Evolutionary conservation across 2,888 invertebrate species (phyloP).

Genomic region (Agriopis marginaria): DNA sequence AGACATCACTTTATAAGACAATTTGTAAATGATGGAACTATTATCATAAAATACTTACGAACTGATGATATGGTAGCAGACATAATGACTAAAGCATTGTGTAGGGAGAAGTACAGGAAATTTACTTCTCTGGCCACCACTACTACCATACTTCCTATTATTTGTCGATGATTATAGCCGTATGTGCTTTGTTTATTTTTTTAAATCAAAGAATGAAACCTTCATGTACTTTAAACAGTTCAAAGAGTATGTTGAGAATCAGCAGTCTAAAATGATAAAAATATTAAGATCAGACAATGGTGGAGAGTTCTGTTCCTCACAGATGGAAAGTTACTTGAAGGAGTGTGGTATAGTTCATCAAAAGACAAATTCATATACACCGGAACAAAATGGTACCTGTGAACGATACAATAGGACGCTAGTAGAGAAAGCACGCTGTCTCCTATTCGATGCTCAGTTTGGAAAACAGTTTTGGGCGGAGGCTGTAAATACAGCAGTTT

Average conservation of each 20-base stretch:
- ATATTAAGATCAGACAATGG: slow-evolving; percentile 33
- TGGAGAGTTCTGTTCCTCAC: slow-evolving; percentile 4
- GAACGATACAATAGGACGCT: slow-evolving; percentile 33
- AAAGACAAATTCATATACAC: slow-evolving; percentile 33
- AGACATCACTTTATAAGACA: too few relatives aligned
- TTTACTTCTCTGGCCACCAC: too few relatives aligned
- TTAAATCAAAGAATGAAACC: slow-evolving; percentile 35
- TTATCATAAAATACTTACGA: too few relatives aligned
- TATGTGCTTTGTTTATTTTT: background rate
- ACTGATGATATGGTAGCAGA: too few relatives aligned
- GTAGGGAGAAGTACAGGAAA: too few relatives aligned
- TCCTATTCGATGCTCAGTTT: slow-evolving; percentile 33
- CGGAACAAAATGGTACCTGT: slow-evolving; percentile 35
- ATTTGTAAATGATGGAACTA: too few relatives aligned
- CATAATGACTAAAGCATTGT: too few relatives aligned
- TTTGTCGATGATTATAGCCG: background rate
- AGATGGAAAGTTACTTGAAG: too few relatives aligned
- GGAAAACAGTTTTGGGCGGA: too few relatives aligned
- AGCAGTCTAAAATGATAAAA: slow-evolving; percentile 34
- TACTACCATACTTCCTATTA: background rate
- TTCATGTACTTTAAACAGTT: slow-evolving; percentile 36
- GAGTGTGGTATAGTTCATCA: slow-evolving; percentile 37
- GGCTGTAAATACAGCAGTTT: too few relatives aligned
- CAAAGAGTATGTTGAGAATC: slow-evolving; percentile 40
- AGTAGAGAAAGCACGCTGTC: slow-evolving; percentile 36